Percentiles rank a stretch among this genome's conserved stretches.
These are phyloP conservation scores for Brachyhypopomus occidentalis DNA, from an alignment of 2,113 vertebrate genomes.

Conservation along the genomic window DNA sequence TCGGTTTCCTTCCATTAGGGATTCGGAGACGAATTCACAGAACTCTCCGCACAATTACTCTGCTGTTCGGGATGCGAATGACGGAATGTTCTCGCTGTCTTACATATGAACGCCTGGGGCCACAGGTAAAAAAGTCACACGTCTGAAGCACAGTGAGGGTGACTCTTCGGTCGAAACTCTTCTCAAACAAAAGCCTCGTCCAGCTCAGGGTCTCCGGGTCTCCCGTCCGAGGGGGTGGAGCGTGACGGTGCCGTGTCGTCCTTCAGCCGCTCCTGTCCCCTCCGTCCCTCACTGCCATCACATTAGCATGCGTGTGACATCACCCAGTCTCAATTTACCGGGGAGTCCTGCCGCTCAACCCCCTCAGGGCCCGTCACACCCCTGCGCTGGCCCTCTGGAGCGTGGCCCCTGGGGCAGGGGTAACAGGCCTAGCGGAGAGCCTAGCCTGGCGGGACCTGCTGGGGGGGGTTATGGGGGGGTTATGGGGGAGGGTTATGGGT, in stretches of 20 bases:
- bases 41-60: not conserved
- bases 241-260: not conserved
- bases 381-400: not conserved
- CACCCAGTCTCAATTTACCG: conserved; percentile 41
- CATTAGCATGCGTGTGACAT: conserved; percentile 22
- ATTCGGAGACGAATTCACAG: not conserved
- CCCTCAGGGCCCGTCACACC: too few relatives aligned
- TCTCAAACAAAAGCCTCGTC: not conserved
- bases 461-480: not conserved
- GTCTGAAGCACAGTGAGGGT: not conserved
- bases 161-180: not conserved
- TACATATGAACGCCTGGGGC: not conserved
- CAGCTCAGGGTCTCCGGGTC: not conserved
- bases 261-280: not conserved
- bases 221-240: not conserved
- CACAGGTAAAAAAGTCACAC: not conserved
- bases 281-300: not conserved
- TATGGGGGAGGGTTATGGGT: not conserved
- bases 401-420: conserved; percentile 21
- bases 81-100: not conserved
- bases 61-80: not conserved
- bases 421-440: conserved; percentile 45
- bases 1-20: conserved; percentile 3
- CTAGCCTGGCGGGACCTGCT: conserved; percentile 10
- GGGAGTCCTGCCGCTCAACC: not conserved